A percentile compares a stretch with the other conserved stretches of the same genome.
phyloP scores from a whole-genome alignment of 2,113 vertebrate species.

The Corythaixoides concolor region DNA sequence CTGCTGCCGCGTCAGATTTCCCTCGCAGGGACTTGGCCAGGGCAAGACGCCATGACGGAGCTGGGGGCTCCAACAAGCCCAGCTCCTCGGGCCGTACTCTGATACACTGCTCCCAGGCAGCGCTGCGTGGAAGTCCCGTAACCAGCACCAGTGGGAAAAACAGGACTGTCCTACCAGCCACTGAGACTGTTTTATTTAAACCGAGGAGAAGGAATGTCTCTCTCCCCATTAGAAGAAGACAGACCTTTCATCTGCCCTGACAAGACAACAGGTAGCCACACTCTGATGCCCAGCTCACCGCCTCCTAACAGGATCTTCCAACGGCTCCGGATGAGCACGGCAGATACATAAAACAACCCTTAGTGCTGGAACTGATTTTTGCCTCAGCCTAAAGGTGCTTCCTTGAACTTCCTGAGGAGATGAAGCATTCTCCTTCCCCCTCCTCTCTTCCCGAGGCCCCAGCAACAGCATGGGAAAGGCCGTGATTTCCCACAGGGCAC shows the following conservation, averaged over 20 bases:
- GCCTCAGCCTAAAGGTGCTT: not conserved
- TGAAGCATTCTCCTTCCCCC: not conserved
- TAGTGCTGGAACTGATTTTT: not conserved
- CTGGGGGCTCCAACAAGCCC: not conserved
- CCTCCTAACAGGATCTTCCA: not conserved
- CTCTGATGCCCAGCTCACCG: fast-evolving
- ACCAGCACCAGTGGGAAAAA: not conserved
- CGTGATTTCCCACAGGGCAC: not conserved
- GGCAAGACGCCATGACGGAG: fast-evolving
- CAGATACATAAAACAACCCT: not conserved
- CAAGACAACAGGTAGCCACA: not conserved
- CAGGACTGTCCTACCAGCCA: not conserved
- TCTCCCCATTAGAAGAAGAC: not conserved
- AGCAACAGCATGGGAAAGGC: not conserved
- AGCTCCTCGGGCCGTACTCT: fast-evolving
- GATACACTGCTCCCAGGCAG: not conserved
- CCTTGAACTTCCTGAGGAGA: not conserved
- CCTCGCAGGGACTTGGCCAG: not conserved
- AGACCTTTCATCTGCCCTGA: not conserved
- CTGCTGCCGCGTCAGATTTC: fast-evolving
- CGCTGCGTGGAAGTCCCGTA: not conserved
- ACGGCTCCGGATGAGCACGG: not conserved
- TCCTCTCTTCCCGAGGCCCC: not conserved
- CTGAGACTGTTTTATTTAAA: not conserved
- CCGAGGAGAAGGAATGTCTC: fast-evolving